Evolutionary conservation across 2,888 invertebrate species (phyloP).

Genomic region (Incurvaria masculella): DNA sequence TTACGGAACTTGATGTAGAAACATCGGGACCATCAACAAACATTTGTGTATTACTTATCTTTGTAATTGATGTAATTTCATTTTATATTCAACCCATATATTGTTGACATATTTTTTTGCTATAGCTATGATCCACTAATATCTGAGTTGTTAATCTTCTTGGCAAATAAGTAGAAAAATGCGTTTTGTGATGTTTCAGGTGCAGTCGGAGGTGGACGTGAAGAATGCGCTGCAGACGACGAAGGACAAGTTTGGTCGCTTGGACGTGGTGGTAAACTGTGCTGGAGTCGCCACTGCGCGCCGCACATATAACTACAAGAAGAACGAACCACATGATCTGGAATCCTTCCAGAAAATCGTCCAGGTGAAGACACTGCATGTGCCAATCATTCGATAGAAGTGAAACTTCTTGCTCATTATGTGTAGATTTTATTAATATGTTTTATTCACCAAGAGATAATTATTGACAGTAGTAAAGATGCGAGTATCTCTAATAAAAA

Average conservation of each 20-base stretch:
- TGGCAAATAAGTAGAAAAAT: neutral
- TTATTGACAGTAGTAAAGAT: no score
- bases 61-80: no score
- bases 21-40: no score
- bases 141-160: no score
- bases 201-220: constrained; percentile 81
- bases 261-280: constrained; percentile 92
- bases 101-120: no score
- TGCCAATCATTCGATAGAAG: no score
- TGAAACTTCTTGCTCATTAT: constrained; percentile 12
- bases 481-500: no score
- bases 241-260: constrained; percentile 77
- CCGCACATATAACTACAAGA: constrained; percentile 89
- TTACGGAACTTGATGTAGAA: no score
- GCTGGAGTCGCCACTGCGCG: constrained; percentile 90
- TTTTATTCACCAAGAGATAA: neutral
- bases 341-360: constrained; percentile 76
- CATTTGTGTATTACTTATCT: no score
- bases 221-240: constrained; percentile 67
- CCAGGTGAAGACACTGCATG: constrained; percentile 46
- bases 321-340: constrained; percentile 71
- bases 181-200: constrained; percentile 45
- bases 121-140: no score
- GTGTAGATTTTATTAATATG: no score
- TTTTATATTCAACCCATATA: no score